Evolutionary conservation across 2,888 invertebrate genomes (phyloP).

Genomic region (Cecidostiba fungosa): DNA sequence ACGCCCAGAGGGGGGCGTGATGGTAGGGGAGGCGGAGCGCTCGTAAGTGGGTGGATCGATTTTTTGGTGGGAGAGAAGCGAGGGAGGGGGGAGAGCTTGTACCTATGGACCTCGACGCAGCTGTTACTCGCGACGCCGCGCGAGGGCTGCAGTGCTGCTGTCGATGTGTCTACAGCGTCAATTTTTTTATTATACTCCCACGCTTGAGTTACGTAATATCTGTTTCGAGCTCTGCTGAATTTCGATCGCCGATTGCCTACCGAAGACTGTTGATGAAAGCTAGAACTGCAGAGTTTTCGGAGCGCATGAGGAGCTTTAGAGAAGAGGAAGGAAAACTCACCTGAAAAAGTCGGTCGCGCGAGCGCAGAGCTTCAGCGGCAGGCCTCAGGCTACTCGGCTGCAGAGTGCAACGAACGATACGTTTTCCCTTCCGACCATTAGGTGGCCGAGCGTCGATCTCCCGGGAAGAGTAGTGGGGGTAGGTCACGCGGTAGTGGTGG

Average conservation of each 20-base stretch:
- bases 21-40: conserved; percentile 61
- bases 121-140: conserved; percentile 37
- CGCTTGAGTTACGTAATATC: not conserved
- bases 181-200: not conserved
- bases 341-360: not conserved
- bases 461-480: not conserved
- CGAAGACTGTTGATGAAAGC: no score
- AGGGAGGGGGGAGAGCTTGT: conserved; percentile 10
- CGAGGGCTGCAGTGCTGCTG: conserved; percentile 33
- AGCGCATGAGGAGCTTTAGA: not conserved
- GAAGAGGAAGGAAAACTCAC: conserved; percentile 1
- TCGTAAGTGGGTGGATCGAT: conserved; percentile 50
- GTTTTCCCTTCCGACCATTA: conserved; percentile 23
- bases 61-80: not conserved
- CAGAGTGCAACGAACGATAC: conserved; percentile 43
- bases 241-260: not conserved
- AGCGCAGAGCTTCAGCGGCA: not conserved
- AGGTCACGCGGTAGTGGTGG: not conserved
- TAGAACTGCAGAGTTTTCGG: not conserved
- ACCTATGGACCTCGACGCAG: conserved; percentile 29
- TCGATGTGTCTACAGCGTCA: not conserved
- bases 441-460: not conserved
- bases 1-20: conserved; percentile 61
- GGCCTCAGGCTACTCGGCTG: not conserved
- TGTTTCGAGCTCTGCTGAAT: not conserved